Conservation (phyloP, 1,140 invertebrate genomes). For the Drosophila pectinifera region DNA sequence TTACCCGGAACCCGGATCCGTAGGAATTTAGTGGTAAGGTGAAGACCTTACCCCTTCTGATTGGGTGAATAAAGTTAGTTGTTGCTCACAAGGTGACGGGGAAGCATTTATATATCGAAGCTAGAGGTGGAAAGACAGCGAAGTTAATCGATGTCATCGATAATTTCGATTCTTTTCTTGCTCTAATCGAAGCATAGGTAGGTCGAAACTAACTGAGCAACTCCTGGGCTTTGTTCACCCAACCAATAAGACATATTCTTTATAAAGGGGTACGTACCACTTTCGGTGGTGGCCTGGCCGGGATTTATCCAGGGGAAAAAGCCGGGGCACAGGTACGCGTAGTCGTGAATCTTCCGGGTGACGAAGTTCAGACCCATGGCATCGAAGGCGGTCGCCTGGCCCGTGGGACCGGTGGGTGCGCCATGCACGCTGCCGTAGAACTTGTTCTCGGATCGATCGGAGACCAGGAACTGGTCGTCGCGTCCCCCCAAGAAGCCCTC, state of each 20-base stretch:
- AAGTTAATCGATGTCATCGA: too few relatives aligned
- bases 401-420: conserved; percentile 82
- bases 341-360: conserved; percentile 87
- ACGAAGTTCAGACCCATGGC: conserved; percentile 87
- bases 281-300: conserved; percentile 93
- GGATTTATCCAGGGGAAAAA: conserved; percentile 95
- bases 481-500: conserved; percentile 90
- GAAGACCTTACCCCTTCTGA: background rate
- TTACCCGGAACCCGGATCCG: background rate
- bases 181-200: too few relatives aligned
- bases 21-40: background rate
- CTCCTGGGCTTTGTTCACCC: background rate
- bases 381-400: conserved; percentile 84
- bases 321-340: conserved; percentile 93
- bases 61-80: background rate
- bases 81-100: background rate
- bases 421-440: conserved; percentile 89
- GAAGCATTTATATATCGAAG: too few relatives aligned
- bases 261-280: conserved; percentile 84
- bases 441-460: conserved; percentile 92
- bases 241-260: background rate
- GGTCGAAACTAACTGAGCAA: too few relatives aligned
- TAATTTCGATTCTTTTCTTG: too few relatives aligned
- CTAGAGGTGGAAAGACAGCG: too few relatives aligned
- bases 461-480: conserved; percentile 94